Evolutionary conservation across 2,888 invertebrate genomes (phyloP).

Genomic region (Antheraea assamensis): DNA sequence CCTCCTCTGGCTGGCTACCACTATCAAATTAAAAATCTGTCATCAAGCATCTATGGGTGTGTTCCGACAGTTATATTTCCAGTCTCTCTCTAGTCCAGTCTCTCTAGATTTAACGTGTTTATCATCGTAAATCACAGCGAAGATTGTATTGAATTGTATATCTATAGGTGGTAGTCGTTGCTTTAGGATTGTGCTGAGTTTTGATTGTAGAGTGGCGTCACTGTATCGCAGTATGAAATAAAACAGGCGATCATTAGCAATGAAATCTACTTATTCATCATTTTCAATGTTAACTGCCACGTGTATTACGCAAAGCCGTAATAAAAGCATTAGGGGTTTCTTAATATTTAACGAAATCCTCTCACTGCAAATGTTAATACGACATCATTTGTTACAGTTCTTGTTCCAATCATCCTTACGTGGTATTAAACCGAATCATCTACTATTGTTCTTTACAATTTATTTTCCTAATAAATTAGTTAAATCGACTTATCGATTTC

Average conservation of each 20-base stretch:
- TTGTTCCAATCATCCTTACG: conserved; percentile 36
- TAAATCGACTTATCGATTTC: neutral
- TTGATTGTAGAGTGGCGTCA: neutral
- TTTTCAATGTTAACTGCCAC: conserved; percentile 11
- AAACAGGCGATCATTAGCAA: neutral
- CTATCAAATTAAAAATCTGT: neutral
- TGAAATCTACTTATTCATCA: neutral
- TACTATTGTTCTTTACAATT: conserved; percentile 11
- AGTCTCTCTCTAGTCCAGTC: neutral
- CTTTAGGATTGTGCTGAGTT: no score
- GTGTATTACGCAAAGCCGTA: neutral
- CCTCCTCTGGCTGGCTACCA: neutral
- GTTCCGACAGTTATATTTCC: neutral
- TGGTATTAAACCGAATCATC: conserved; percentile 30
- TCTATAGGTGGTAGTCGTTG: neutral
- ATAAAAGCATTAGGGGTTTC: conserved; percentile 23
- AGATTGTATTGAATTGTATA: neutral
- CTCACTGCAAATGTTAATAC: conserved; percentile 35
- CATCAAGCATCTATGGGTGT: neutral
- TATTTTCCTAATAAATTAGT: neutral
- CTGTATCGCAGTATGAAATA: no score
- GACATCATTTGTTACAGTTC: conserved; percentile 38
- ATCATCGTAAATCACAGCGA: neutral
- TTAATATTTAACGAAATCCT: conserved; percentile 33
- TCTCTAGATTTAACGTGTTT: neutral